These are phyloP conservation scores for Meles meles DNA, from an alignment of 2,113 vertebrate genomes.

Conservation along the genomic window DNA sequence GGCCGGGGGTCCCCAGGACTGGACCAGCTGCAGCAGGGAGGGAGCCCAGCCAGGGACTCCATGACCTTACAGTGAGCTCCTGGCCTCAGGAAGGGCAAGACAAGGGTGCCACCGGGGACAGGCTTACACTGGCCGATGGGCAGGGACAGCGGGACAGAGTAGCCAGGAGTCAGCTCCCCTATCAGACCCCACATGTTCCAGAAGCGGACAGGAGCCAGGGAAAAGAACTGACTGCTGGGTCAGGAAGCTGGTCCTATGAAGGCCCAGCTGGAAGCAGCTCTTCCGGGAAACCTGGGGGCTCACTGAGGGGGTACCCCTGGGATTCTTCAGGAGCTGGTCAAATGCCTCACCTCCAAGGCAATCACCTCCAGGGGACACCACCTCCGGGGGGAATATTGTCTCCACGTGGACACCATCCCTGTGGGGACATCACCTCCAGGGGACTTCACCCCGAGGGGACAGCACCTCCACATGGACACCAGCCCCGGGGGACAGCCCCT, in stretches of 20 bases:
- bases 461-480: no score
- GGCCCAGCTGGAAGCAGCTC: not conserved
- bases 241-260: not conserved
- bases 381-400: no score
- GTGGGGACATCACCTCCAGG: not conserved
- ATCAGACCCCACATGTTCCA: not conserved
- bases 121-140: not conserved
- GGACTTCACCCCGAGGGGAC: not conserved
- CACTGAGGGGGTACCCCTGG: not conserved
- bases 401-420: no score
- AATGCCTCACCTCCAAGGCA: not conserved
- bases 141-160: not conserved
- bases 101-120: fast-evolving
- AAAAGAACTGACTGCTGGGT: not conserved
- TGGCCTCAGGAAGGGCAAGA: not conserved
- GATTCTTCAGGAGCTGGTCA: not conserved
- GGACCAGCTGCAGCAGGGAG: not conserved
- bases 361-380: not conserved
- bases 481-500: not conserved
- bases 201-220: not conserved
- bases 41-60: no score
- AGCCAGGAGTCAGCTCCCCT: not conserved
- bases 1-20: not conserved
- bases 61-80: not conserved
- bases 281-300: not conserved